Evolutionary conservation across 1,140 invertebrate genomes (phyloP), one percentile per base, ranked within the genome.

Genomic region (Halesus radiatus): DNA sequence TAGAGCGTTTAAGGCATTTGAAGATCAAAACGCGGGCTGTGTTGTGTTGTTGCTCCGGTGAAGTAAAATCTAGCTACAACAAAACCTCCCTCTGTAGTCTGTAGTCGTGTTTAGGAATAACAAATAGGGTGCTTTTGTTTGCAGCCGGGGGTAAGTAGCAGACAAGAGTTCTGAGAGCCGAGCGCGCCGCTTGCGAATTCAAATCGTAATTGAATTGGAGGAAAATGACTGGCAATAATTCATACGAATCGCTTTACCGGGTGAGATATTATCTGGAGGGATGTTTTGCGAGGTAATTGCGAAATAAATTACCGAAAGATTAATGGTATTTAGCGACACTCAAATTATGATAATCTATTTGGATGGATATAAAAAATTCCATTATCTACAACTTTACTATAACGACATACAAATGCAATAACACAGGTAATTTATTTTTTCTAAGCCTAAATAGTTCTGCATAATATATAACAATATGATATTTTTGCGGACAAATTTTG

Each of bases 151-250:
- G 68, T 72, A 50, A 72, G 37, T 72, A 66, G 68, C 29, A 10
- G 37, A 53, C 68, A 72, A 72, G 68, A 72, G n/a, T 50, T 68
- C 68, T 52, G 20, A 32, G 22, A 74, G 29, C 16, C 7, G 72
- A 72, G 53, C 16, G 45, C n/a, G 53, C 45, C 72, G 45, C 18
- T n/a, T 32, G 37, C 53, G 54, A 56, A 74, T 74, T 74, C 50
- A 56, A 74, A 74, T 74, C 56, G 53, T 74, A 56, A 74, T 74
- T 54, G 72, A 74, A 74, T 74, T 54, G 72, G 29, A 74, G 20
- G 52, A 74, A 74, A 58, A 56, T 74, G 50, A 74, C 52, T 74
- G 15, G 50, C 72, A 58, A 56, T 74, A 29, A 56, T 74, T 74
- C 72, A 72, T 18, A 72, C 66, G 18, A 72, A 72, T 52, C 16